phyloP scores from a whole-genome alignment of 2,888 invertebrate genomes.

The Pyrrhosoma nymphula region DNA sequence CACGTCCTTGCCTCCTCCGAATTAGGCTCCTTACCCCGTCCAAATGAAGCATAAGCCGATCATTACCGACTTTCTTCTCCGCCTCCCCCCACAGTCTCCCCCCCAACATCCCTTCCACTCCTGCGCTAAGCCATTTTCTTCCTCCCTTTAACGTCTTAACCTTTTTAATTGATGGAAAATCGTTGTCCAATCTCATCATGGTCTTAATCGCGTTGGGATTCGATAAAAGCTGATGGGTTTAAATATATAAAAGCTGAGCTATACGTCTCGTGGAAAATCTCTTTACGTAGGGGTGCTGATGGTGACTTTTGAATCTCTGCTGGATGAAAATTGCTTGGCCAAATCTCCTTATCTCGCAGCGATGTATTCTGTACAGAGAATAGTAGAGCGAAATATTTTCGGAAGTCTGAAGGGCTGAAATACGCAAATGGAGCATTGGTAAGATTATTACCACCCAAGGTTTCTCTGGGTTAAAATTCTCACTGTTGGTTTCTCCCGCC shows the following conservation, averaged over 20 bases:
- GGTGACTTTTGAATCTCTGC: background rate
- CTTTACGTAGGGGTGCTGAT: background rate
- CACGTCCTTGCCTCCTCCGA: background rate
- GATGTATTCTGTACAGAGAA: too few relatives aligned
- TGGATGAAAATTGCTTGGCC: background rate
- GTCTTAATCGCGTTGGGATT: background rate
- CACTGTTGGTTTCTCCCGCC: too few relatives aligned
- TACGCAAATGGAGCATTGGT: too few relatives aligned
- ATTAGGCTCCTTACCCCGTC: background rate
- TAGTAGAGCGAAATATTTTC: too few relatives aligned
- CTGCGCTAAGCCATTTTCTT: background rate
- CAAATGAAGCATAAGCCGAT: slow-evolving; percentile 22
- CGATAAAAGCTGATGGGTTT: background rate
- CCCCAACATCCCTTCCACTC: background rate
- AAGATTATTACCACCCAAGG: too few relatives aligned
- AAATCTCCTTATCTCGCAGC: too few relatives aligned
- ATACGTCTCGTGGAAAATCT: background rate
- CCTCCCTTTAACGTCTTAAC: background rate
- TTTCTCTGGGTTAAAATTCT: too few relatives aligned
- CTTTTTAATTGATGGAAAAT: slow-evolving; percentile 16
- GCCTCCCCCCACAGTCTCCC: too few relatives aligned
- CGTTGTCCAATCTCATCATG: background rate
- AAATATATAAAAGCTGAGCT: background rate
- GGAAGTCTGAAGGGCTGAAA: too few relatives aligned
- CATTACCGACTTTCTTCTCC: background rate